Evolutionary conservation across 2,113 vertebrate genomes (phyloP), one percentile per base, ranked within the genome.

Genomic region (Rhegmatorhina hoffmannsi): DNA sequence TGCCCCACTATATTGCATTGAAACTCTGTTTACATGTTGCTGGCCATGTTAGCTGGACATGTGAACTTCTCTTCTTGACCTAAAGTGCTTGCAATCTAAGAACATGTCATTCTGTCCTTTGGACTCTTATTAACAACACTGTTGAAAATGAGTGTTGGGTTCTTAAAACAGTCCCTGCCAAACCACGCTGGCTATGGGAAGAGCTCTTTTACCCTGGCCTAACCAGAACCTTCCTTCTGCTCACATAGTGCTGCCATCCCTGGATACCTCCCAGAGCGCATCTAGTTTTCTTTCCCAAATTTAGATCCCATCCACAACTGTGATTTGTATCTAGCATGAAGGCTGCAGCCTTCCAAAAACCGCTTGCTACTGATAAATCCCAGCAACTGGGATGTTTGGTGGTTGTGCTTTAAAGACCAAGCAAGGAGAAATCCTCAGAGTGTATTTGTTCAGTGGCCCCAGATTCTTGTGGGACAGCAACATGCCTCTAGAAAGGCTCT

Each of bases 321-420:
- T 36, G 70, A 0, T 28, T 33, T 0, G 0, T 34, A 34, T 17
- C 52, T 62, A 52, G 23, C 0, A 1, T 14, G 24, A 82, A 7
- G 44, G 77, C 62, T 86, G 29, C 55, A 83, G 29, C 50, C 63
- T 78, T 46, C 70, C 47, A 24, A 47, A 90, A 73, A 38, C 10
- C 43, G 10, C 36, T 49, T 69, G 53, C 33, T 62, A 17, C n/a
- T 62, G 23, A 5, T 44, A 69, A 84, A 76, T 20, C 38, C 20
- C 63, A 78, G 34, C 36, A 63, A 3, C 0, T 52, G 56, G 33
- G 38, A 20, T 34, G 15, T 53, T 79, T 33, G 9, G 4, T 76
- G 26, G 50, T 77, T 47, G 19, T 72, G 28, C 24, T 72, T 75
- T 60, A 29, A 64, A 64, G 28, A 69, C 23, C 16, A 14, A 70